phyloP scores from a whole-genome alignment of 2,797 vertebrate species.

The Rhabdophis nuchalis region DNA sequence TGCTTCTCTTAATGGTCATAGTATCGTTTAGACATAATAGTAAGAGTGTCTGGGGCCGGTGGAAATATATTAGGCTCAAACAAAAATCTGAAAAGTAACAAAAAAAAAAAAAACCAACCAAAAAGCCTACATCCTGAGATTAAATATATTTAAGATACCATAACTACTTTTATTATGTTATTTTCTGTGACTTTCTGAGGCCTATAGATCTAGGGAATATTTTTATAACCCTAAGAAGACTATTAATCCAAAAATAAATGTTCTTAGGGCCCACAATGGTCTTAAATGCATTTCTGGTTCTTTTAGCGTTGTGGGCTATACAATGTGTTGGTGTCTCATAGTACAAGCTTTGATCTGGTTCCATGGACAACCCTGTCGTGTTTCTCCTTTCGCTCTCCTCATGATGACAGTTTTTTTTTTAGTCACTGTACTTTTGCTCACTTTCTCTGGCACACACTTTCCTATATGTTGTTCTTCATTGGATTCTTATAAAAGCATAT shows the following conservation, averaged over 20 bases:
- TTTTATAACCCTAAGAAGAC: not conserved
- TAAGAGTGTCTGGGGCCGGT: not conserved
- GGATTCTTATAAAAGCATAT: constrained; percentile 33
- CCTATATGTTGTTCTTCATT: constrained; percentile 25
- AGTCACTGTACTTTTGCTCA: not conserved
- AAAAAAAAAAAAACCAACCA: not conserved
- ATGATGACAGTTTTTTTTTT: not conserved
- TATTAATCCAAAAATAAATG: not conserved
- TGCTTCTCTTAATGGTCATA: constrained; percentile 28
- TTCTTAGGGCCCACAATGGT: not conserved
- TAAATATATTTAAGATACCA: not conserved
- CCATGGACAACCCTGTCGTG: constrained; percentile 36
- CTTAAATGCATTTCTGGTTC: not conserved
- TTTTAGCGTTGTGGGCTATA: constrained; percentile 36
- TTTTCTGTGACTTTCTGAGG: not conserved
- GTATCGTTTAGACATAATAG: not conserved
- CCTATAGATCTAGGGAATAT: not conserved
- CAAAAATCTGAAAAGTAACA: not conserved
- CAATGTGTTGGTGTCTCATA: constrained; percentile 43
- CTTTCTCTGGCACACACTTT: constrained; percentile 13
- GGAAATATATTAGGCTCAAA: not conserved
- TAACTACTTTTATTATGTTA: not conserved
- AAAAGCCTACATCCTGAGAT: not conserved
- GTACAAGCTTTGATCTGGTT: constrained; percentile 45
- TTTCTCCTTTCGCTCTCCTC: not conserved